Base-by-base conservation (phyloP, 2,888 invertebrate species). In the Rotaria socialis region DNA sequence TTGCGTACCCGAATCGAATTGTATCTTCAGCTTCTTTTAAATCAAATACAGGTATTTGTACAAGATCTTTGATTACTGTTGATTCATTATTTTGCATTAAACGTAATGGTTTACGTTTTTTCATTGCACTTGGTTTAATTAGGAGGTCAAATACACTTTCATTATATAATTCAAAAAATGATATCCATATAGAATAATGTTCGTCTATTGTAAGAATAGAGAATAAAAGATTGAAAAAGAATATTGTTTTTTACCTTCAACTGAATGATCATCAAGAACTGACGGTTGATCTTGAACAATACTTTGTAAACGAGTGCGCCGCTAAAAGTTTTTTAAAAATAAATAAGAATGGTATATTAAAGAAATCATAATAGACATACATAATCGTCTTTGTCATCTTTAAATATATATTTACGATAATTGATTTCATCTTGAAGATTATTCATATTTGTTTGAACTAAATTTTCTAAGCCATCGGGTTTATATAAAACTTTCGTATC, bases 81-180 rank as follows among this genome's bases (percentile, higher is more conserved):
- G 85, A 50, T 47, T 60, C 27, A 56, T 58, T 85, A 35, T 85
- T 85, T 60, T 86, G 85, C 24, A 85, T 35, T 35, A 86, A 75
- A 55, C 85, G 85, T 22, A 86, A 60, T 55, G 52, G 43, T 58
- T 74, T 75, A n/a, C 86, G 74, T 58, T 80, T 84, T 41, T 85
- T 75, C 43, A 80, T 80, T 80, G 43, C 47, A 52, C 35, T 84
- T 6, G 86, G 85, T 86, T 85, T 91, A 80, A 93, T 93, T 56
- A 97, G 91, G 47, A 96, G 92, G 91, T 97, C 96, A 90, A 94
- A 95, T n/a, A 96, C 93, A 2, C 93, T 93, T 89, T 96, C 96
- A 90, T 96, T 96, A 90, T 96, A 96, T 75, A 97, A 94, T 91
- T 96, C 96, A 0, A 94, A 94, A 91, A 95, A 96, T 0, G 96